phyloP scores from a whole-genome alignment of 2,888 invertebrate genomes.

The Acanthosepion lycidas region DNA sequence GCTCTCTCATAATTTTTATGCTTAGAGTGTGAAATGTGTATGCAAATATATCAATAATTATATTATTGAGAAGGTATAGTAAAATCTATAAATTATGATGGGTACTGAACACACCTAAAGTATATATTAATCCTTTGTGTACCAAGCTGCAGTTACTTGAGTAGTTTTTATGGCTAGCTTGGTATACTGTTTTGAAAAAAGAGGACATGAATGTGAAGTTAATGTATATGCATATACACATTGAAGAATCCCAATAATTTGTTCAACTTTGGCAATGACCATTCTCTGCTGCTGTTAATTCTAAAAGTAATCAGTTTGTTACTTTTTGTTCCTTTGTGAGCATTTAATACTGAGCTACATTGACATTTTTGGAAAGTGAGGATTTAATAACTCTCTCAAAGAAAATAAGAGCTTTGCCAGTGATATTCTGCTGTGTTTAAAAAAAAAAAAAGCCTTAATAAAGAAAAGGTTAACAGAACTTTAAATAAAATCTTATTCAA shows the following conservation, averaged over 20 bases:
- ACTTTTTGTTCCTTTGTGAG: background rate
- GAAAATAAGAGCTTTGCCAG: background rate
- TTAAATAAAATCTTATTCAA: background rate
- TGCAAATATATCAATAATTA: no score
- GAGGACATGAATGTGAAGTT: background rate
- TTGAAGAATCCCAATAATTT: background rate
- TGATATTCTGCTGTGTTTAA: background rate
- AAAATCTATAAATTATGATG: no score
- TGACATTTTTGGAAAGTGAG: background rate
- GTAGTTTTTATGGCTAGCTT: no score
- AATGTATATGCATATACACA: background rate
- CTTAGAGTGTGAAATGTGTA: no score
- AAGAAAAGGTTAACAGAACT: background rate
- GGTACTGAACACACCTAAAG: no score
- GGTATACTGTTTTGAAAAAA: no score
- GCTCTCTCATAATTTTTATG: no score
- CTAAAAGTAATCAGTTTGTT: background rate
- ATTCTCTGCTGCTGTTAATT: background rate
- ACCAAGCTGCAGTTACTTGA: no score
- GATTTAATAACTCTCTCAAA: background rate
- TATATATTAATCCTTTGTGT: no score
- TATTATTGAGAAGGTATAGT: no score
- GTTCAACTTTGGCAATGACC: constrained; percentile 14
- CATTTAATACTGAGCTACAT: background rate
- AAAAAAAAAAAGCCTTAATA: background rate